These are phyloP conservation scores for Drosophila sulfurigaster DNA, from an alignment of 1,140 invertebrate genomes.

Conservation along the genomic window DNA sequence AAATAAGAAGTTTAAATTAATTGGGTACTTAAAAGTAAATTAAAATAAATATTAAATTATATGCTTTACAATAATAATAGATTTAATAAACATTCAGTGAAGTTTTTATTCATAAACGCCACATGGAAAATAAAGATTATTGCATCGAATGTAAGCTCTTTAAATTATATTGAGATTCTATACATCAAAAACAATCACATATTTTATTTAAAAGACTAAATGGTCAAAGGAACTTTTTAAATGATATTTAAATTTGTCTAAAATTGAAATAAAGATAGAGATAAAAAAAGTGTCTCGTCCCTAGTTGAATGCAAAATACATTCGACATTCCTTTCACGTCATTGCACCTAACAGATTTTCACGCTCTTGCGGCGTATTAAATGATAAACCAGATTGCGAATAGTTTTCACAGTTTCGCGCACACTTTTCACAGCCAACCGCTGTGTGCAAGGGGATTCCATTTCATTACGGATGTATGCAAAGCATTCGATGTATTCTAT, in stretches of 20 bases:
- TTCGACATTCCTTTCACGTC: background rate
- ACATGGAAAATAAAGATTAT: too few species aligned
- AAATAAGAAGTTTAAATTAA: background rate
- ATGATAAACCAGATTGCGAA: conserved; percentile 12
- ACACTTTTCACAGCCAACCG: background rate
- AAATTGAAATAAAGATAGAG: background rate
- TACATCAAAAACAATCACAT: too few species aligned
- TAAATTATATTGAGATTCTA: too few species aligned
- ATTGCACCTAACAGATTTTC: background rate
- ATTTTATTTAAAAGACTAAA: too few species aligned
- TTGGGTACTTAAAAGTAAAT: background rate
- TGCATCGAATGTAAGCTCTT: too few species aligned
- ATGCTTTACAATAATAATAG: background rate
- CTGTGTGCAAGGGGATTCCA: background rate
- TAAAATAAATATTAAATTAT: conserved; percentile 20
- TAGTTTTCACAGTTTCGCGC: background rate
- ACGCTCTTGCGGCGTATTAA: conserved; percentile 1
- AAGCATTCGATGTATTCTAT: conserved; percentile 8
- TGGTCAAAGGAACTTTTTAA: conserved; percentile 14
- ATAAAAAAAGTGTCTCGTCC: background rate
- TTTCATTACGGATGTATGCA: conserved; percentile 9
- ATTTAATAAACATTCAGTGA: too few species aligned
- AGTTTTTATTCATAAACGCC: too few species aligned
- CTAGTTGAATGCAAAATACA: background rate
- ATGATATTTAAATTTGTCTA: background rate